Base-by-base conservation (phyloP, 2,888 invertebrate species). In the Rhingia rostrata region DNA sequence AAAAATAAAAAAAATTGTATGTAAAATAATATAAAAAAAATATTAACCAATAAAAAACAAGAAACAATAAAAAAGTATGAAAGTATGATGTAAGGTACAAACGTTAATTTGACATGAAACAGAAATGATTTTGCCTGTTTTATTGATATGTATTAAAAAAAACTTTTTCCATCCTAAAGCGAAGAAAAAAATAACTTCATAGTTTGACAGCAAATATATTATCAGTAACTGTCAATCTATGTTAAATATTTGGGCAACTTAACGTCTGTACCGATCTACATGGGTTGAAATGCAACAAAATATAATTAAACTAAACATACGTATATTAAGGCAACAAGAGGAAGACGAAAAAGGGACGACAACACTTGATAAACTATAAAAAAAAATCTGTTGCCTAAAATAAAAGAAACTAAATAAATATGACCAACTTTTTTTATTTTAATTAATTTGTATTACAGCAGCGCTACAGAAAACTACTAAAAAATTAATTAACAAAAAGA, bases 401-500 rank as follows among this genome's bases (percentile, higher is more conserved):
- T 69, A 37, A 45, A n/a, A 45, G 32, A 39, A 60, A 37, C 45
- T 3, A 33, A 63, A 43, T 14, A 35, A n/a, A 58, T 6, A 49
- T 30, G 6, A 47, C 6, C 5, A 43, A 4, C 5, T 7, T 41
- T 10, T 12, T 33, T 14, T 30, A 14, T 54, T 14, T 49, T 61
- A 69, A 53, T 4, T 43, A 47, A 69, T 47, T 39, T 66, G 51
- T 75, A 60, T 51, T 61, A 67, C 47, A 54, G 75, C 67, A 22
- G 51, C 66, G 60, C 58, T 61, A 45, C 75, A 67, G 41, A 41
- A 56, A 64, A 53, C 37, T 41, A 41, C 30, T 32, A n/a, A 56
- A 56, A 22, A 35, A 35, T n/a, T 33, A 53, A 37, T 41, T 6
- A 56, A 58, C 43, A 41, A 58, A 41, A 30, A 9, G 12, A 39